Conservation (phyloP, 2,888 invertebrate species). For the Chelonus formosanus region DNA sequence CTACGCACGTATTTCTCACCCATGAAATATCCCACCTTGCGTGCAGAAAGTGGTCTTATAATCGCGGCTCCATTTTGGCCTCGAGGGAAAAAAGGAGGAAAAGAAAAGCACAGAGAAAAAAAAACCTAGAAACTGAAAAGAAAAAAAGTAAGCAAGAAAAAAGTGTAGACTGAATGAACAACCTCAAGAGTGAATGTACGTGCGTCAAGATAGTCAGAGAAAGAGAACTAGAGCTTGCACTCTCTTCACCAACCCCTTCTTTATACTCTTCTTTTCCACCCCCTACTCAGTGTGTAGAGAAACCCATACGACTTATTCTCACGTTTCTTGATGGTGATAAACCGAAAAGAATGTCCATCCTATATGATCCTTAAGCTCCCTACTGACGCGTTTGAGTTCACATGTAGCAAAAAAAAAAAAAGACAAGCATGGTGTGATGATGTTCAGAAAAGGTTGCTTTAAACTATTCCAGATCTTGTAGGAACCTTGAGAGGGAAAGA, state of each 20-base stretch:
- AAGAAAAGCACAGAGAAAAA: constrained; percentile 14
- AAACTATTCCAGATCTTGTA: constrained; percentile 26
- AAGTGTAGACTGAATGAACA: constrained; percentile 24
- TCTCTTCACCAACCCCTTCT: constrained; percentile 29
- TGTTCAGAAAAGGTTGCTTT: constrained; percentile 8
- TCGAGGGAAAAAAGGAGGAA: constrained; percentile 18
- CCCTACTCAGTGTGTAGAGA: background rate
- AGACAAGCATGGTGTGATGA: constrained; percentile 31
- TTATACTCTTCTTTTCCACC: constrained; percentile 10
- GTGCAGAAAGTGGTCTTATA: constrained; percentile 30
- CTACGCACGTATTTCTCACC: constrained; percentile 7
- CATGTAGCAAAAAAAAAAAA: constrained; percentile 36
- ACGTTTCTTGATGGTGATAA: background rate
- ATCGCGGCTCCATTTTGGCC: constrained; percentile 28
- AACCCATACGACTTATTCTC: constrained; percentile 8
- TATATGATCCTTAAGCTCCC: background rate
- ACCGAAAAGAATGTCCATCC: constrained; percentile 11
- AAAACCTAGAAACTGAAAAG: constrained; percentile 4
- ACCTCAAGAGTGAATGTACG: constrained; percentile 42
- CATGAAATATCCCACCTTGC: constrained; percentile 28
- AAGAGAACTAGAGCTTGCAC: constrained; percentile 42
- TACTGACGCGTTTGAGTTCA: constrained; percentile 3
- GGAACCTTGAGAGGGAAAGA: constrained; percentile 32
- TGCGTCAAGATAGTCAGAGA: constrained; percentile 38
- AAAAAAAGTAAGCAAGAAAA: constrained; percentile 19